Evolutionary conservation across 2,113 vertebrate species (phyloP), one percentile per base, ranked within the genome.

Genomic region (Cygnus atratus): DNA sequence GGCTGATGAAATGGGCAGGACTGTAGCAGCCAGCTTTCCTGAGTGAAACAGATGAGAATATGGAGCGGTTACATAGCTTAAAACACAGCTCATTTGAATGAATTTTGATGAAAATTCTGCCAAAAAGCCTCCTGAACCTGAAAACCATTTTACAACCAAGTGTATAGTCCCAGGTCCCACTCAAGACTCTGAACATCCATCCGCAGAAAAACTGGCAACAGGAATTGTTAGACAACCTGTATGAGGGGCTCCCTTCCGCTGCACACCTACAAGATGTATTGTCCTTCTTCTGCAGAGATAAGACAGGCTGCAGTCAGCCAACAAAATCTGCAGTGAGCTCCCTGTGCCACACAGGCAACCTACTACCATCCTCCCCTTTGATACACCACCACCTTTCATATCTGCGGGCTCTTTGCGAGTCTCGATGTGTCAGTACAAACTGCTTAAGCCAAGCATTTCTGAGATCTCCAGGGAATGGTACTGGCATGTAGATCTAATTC

Each of bases 191-290:
- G 20, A 88, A 41, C 7, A 46, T 31, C 26, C 5, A 31, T 31
- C n/a, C 48, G 11, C 46, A 77, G 55, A 74, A 90, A 88, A 88
- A 10, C 22, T 25, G 15, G 11, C 13, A 8, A 28, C 15, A 58
- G 44, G 44, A 67, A 55, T 20, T 1, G 1, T 58, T n/a, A 68
- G 35, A 57, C 15, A 77, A 26, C 25, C 4, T 28, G 11, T 28
- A 6, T 12, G 21, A n/a, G 79, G 46, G 43, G 19, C 35, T 88
- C 25, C 11, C 15, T 82, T 35, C 24, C 19, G 31, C 25, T 52
- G 35, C 55, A 48, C 1, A 1, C 0, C 0, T 21, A 14, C 0
- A 0, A 58, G 16, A 18, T 31, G 19, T 25, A 6, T 22, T 44
- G 43, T 37, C 39, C 11, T 22, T 16, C n/a, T 74, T 46, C 37